Evolutionary conservation across 2,888 invertebrate species (phyloP).

Genomic region (Lepetodrilus schrolli): DNA sequence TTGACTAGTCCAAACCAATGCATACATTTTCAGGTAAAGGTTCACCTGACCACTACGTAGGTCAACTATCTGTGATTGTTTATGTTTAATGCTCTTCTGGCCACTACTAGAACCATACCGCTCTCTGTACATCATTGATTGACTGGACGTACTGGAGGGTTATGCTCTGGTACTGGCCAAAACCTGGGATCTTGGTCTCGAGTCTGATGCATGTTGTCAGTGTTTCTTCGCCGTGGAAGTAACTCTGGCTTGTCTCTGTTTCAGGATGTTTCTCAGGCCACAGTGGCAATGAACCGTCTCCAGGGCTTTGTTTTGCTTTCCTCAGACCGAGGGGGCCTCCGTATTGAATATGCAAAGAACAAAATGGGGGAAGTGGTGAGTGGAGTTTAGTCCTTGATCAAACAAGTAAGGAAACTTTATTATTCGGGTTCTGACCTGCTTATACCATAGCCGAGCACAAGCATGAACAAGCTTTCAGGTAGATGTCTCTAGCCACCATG

Average conservation of each 20-base stretch:
- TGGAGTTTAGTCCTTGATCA: slow-evolving; percentile 41
- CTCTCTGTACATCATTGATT: too few species aligned
- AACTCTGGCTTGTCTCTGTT: not conserved
- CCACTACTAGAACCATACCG: too few species aligned
- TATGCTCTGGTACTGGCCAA: too few species aligned
- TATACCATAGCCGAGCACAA: slow-evolving; percentile 1
- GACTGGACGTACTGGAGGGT: too few species aligned
- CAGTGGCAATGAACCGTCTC: slow-evolving; percentile 92
- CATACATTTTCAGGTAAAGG: too few species aligned
- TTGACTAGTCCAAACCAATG: too few species aligned
- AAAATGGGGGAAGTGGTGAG: slow-evolving; percentile 91
- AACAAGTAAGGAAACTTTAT: slow-evolving; percentile 43
- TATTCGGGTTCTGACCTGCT: not conserved
- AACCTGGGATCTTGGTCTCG: too few species aligned
- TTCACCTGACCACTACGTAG: too few species aligned
- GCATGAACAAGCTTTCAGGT: slow-evolving; percentile 23
- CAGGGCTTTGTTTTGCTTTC: slow-evolving; percentile 97
- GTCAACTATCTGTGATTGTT: too few species aligned
- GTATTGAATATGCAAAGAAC: slow-evolving; percentile 98
- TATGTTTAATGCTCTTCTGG: too few species aligned
- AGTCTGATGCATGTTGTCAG: too few species aligned
- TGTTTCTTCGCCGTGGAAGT: not conserved
- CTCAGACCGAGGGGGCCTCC: slow-evolving; percentile 96
- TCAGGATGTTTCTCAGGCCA: slow-evolving; percentile 89
- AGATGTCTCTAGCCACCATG: too few species aligned